Evolutionary conservation across 1,140 invertebrate genomes (phyloP).

Genomic region (Limonius californicus): DNA sequence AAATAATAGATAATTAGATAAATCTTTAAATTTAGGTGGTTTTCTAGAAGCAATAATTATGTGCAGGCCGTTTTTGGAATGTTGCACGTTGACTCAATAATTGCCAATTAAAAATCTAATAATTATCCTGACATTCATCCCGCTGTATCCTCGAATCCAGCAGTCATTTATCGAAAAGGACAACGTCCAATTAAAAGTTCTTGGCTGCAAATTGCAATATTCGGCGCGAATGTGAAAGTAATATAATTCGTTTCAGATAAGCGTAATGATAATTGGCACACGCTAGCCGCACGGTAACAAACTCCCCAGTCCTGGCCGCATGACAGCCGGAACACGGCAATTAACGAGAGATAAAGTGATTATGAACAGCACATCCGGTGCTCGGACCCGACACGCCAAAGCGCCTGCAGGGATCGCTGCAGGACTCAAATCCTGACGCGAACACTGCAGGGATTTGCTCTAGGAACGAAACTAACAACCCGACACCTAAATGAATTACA

Average conservation of each 20-base stretch:
- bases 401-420: neutral
- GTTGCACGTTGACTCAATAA: too few relatives aligned
- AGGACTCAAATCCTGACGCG: neutral
- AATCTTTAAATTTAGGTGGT: too few relatives aligned
- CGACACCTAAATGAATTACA: too few relatives aligned
- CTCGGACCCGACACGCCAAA: neutral
- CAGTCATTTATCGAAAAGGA: too few relatives aligned
- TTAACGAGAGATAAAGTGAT: conserved; percentile 34
- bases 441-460: neutral
- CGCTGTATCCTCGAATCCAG: too few relatives aligned
- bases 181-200: too few relatives aligned
- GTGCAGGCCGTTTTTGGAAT: too few relatives aligned
- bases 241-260: neutral
- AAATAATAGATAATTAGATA: too few relatives aligned
- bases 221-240: neutral
- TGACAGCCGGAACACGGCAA: conserved; percentile 29
- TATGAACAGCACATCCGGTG: conserved; percentile 24
- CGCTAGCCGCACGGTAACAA: conserved; percentile 19
- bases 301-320: conserved; percentile 20
- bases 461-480: neutral
- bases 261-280: conserved; percentile 27
- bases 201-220: too few relatives aligned
- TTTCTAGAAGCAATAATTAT: too few relatives aligned
- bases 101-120: too few relatives aligned
- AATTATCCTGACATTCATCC: too few relatives aligned